A percentile compares a stretch with the other conserved stretches of the same genome.
Evolutionary conservation across 2,797 vertebrate genomes (phyloP).

Genomic region (Gila robusta): DNA sequence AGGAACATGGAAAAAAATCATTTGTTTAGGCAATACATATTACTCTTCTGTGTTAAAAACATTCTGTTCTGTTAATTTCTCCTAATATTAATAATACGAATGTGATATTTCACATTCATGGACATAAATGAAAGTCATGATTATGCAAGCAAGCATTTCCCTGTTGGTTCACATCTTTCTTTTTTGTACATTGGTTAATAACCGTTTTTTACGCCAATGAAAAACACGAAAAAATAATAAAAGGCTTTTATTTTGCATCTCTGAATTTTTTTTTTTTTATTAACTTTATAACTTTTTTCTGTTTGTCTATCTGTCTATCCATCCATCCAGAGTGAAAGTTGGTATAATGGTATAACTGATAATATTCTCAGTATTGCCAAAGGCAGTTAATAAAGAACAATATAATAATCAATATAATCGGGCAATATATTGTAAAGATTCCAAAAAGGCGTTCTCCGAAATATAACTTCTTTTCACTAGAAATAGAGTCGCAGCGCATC

Average conservation of each 20-base stretch:
- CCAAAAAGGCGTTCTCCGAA: background rate
- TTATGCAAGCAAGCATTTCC: slow-evolving; percentile 64
- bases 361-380: too few species aligned
- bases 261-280: background rate
- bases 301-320: background rate
- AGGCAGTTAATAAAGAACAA: too few species aligned
- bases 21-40: slow-evolving; percentile 65
- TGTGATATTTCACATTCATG: slow-evolving; percentile 53
- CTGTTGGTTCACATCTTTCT: slow-evolving; percentile 65
- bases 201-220: slow-evolving; percentile 81
- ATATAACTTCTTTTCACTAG: background rate
- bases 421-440: background rate
- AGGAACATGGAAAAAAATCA: slow-evolving; percentile 1
- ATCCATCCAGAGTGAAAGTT: too few species aligned
- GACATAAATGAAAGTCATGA: slow-evolving; percentile 61
- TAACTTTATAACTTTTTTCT: background rate
- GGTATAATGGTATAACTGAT: too few species aligned
- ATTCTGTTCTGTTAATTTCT: slow-evolving; percentile 58
- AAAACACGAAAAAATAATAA: slow-evolving; percentile 71
- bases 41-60: slow-evolving; percentile 71
- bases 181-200: slow-evolving; percentile 79
- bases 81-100: slow-evolving; percentile 49
- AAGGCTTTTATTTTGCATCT: slow-evolving; percentile 69
- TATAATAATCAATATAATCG: too few species aligned
- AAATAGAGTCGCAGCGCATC: background rate